Percentiles rank a stretch among this genome's conserved stretches.
Conservation (phyloP, 2,113 vertebrate species). For the Lophius piscatorius region DNA sequence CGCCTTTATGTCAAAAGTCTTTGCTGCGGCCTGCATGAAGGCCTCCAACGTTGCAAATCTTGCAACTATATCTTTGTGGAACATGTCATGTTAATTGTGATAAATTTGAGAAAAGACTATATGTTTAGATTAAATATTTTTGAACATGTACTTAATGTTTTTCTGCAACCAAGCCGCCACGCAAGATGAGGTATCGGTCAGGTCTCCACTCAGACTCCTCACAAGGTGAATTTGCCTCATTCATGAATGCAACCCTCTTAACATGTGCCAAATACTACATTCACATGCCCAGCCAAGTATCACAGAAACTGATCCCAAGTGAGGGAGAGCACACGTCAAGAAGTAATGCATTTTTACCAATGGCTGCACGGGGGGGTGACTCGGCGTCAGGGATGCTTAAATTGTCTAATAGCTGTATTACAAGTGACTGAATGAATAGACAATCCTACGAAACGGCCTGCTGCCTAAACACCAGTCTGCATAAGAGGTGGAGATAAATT, state of each 20-base stretch:
- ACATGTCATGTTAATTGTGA: slow-evolving; percentile 8
- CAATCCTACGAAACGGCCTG: background rate
- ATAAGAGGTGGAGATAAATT: slow-evolving; percentile 12
- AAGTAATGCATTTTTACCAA: slow-evolving; percentile 25
- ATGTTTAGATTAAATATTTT: slow-evolving; percentile 46
- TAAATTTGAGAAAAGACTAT: slow-evolving; percentile 18
- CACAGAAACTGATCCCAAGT: slow-evolving; percentile 37
- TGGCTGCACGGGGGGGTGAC: slow-evolving; percentile 4
- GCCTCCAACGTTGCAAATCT: background rate
- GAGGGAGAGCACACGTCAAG: slow-evolving; percentile 19
- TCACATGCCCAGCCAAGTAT: slow-evolving; percentile 60
- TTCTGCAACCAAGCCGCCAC: slow-evolving; percentile 19
- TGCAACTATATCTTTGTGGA: background rate
- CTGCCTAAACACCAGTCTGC: background rate
- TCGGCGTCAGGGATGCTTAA: slow-evolving; percentile 10
- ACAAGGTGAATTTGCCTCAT: slow-evolving; percentile 27
- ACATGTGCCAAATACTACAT: slow-evolving; percentile 49
- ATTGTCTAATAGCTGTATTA: slow-evolving; percentile 3
- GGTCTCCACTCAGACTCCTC: slow-evolving; percentile 22
- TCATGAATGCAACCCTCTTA: slow-evolving; percentile 60
- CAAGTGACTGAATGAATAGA: background rate
- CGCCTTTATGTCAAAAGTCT: no score
- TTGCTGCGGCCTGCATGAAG: no score
- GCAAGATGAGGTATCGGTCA: slow-evolving; percentile 37
- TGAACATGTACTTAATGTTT: slow-evolving; percentile 28